Base-by-base conservation (phyloP, 2,113 vertebrate species). In the Forbesichthys agassizii region DNA sequence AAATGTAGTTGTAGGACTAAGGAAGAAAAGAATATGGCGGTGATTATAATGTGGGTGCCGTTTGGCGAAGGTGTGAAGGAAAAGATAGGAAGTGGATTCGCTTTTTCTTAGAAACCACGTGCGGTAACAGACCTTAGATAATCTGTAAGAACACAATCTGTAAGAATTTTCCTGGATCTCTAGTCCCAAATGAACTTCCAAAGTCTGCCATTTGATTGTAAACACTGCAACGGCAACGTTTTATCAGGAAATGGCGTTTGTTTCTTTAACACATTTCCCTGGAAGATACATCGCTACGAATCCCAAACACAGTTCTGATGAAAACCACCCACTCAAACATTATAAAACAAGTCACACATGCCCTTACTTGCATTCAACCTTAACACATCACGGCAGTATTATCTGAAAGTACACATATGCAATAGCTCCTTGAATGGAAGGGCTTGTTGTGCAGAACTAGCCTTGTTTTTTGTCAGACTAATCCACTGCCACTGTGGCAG, bases 41-140 rank as follows among this genome's bases (percentile, higher is more conserved):
- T 60, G 61, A 59, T 48, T 73, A 60, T 75, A 55, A 66, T 73
- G 55, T 79, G 12, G 0, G n/a, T 64, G 80, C 64, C 56, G 58
- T 49, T 61, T 48, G 11, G 36, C 53, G n/a, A 72, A 58, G 51
- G 70, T 74, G 92, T 81, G 87, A 89, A 88, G 27, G 65, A 81
- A 75, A 87, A 84, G 68, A 47, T 65, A 46, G 12, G 3, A 4
- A 42, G 81, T 81, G 86, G 69, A 83, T 85, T 89, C 88, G 36
- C 4, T 42, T 42, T 42, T 42, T 8, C 36, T 42, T 42, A 42
- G 68, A 82, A 78, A 78, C 77, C 82, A 77, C 87, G 87, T 88
- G 80, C 84, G 78, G 77, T 72, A 79, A 84, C 10, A 91, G 85
- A 73, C 79, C 79, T 69, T 20, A 49, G 46, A 77, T 88, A 69